phyloP scores from a whole-genome alignment of 2,888 invertebrate genomes.

The Deroplatys truncata region DNA sequence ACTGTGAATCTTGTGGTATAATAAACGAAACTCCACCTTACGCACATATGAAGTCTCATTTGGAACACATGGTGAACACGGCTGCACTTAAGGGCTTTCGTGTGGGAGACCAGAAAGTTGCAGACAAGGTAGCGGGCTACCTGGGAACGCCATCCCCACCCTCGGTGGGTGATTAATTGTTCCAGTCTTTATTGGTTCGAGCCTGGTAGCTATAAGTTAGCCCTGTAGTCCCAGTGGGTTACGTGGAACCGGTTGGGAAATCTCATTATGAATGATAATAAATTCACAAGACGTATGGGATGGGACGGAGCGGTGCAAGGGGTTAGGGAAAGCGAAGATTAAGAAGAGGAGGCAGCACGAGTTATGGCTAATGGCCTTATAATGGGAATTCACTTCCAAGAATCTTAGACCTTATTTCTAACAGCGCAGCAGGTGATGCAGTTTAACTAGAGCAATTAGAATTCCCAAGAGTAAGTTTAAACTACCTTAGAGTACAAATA shows the following conservation, averaged over 20 bases:
- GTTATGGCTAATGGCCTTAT: neutral
- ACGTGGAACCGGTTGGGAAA: neutral
- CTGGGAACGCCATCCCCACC: neutral
- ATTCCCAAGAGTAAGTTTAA: neutral
- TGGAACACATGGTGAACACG: neutral
- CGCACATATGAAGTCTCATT: neutral
- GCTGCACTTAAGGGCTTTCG: neutral
- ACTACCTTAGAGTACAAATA: neutral
- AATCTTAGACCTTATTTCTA: neutral
- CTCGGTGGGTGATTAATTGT: conserved; percentile 10
- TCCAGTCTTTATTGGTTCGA: conserved; percentile 16
- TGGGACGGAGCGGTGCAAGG: neutral
- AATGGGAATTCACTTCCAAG: neutral
- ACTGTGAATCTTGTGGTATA: neutral
- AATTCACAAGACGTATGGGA: conserved; percentile 6
- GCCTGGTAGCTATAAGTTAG: conserved; percentile 4
- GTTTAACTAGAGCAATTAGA: neutral
- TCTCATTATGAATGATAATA: conserved; percentile 10
- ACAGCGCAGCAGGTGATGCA: neutral
- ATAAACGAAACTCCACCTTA: neutral
- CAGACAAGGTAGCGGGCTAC: neutral
- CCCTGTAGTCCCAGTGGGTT: neutral
- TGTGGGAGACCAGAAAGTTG: neutral
- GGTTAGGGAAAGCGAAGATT: neutral
- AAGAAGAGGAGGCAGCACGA: neutral